phyloP scores from a whole-genome alignment of 2,797 vertebrate species.

The Hydrocynus forskahlii region DNA sequence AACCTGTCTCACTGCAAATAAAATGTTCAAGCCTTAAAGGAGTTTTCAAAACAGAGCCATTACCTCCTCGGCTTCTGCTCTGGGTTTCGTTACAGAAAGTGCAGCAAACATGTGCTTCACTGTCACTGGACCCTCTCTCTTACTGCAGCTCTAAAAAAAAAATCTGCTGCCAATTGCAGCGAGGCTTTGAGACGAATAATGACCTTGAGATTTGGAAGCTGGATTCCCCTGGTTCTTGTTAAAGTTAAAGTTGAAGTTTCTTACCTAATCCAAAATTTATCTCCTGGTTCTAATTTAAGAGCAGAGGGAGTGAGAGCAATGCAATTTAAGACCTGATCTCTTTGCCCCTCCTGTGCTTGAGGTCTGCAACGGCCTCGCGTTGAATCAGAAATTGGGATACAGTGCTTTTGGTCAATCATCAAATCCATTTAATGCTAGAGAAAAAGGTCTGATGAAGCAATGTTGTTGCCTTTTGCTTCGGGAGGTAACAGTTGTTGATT shows the following conservation, averaged over 20 bases:
- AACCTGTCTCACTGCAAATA: neutral
- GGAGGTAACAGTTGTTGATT: slow-evolving; percentile 3
- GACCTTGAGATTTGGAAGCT: slow-evolving; percentile 14
- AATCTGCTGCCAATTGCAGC: neutral
- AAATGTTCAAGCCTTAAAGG: slow-evolving; percentile 16
- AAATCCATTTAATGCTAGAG: neutral
- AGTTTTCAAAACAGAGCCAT: slow-evolving; percentile 5
- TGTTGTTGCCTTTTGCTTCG: neutral
- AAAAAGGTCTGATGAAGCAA: slow-evolving; percentile 13
- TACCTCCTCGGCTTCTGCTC: neutral
- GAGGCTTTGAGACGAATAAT: slow-evolving; percentile 2
- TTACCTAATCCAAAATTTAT: slow-evolving; percentile 50
- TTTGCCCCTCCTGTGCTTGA: slow-evolving; percentile 26
- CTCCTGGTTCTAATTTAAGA: slow-evolving; percentile 47
- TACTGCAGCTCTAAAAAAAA: slow-evolving; percentile 1
- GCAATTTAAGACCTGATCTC: slow-evolving; percentile 44
- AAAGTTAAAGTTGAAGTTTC: slow-evolving; percentile 19
- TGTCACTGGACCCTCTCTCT: neutral
- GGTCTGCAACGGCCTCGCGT: slow-evolving; percentile 15
- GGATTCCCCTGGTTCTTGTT: slow-evolving; percentile 21
- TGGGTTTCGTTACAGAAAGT: neutral
- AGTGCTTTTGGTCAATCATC: slow-evolving; percentile 13
- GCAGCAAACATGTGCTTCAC: neutral
- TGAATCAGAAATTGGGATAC: slow-evolving; percentile 13
- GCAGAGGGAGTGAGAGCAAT: slow-evolving; percentile 21